Percentiles rank a stretch among this genome's conserved stretches.
These are phyloP conservation scores for Tinamus guttatus DNA, from an alignment of 2,113 vertebrate genomes.

Conservation along the genomic window DNA sequence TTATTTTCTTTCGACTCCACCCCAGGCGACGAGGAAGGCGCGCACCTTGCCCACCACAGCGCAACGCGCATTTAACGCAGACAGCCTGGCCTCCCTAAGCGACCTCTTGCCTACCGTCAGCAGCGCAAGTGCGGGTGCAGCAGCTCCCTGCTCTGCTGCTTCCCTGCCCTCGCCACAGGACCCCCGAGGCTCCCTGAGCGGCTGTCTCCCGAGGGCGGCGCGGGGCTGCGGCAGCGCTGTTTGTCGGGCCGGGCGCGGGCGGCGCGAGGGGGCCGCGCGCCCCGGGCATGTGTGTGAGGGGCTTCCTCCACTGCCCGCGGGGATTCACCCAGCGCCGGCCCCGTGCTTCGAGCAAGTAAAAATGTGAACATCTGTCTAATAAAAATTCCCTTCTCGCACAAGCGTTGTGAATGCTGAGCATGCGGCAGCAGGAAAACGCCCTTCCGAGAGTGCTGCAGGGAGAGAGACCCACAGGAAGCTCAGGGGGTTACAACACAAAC, in stretches of 20 bases:
- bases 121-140: not conserved
- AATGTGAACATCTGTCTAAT: rapidly evolving
- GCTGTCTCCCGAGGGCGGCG: not conserved
- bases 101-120: not conserved
- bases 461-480: too few species aligned
- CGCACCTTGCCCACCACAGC: rapidly evolving
- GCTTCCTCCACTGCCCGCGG: rapidly evolving
- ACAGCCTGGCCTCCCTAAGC: rapidly evolving
- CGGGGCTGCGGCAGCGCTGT: not conserved
- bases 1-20: not conserved
- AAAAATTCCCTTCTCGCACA: too few species aligned
- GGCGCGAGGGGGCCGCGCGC: rapidly evolving
- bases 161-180: too few species aligned
- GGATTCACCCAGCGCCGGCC: rapidly evolving
- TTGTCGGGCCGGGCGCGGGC: too few species aligned
- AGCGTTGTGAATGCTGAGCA: not conserved
- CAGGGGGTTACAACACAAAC: rapidly evolving
- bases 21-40: not conserved
- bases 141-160: not conserved
- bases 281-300: rapidly evolving
- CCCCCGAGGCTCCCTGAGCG: not conserved
- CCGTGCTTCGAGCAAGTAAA: rapidly evolving
- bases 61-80: not conserved
- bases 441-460: rapidly evolving
- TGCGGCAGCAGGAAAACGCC: rapidly evolving